These are phyloP conservation scores for Oreochromis mossambicus DNA, from an alignment of 2,797 vertebrate genomes.

Conservation along the genomic window DNA sequence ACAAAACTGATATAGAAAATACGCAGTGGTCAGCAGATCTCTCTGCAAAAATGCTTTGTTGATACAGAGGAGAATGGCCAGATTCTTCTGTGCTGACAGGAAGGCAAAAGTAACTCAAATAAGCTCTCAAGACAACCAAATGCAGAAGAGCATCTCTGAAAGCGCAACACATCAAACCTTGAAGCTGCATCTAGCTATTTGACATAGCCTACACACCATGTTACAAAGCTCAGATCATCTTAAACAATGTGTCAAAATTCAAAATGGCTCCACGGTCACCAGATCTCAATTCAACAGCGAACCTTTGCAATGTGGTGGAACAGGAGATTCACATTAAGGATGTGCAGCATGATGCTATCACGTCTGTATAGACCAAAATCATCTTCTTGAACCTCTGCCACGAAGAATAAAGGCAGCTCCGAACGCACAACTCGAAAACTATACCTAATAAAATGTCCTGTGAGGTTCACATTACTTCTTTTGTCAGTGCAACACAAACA, in stretches of 20 bases:
- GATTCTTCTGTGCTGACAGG: background rate
- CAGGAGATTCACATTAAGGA: background rate
- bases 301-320: background rate
- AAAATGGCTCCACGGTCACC: background rate
- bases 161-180: background rate
- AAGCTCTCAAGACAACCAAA: background rate
- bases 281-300: background rate
- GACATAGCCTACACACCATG: background rate
- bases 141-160: background rate
- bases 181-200: background rate
- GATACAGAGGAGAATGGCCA: background rate
- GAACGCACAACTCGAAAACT: background rate
- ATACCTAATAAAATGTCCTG: background rate
- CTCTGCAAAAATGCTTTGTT: background rate
- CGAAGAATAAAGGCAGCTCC: background rate
- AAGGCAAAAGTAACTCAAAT: background rate
- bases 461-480: background rate
- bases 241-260: background rate
- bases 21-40: background rate
- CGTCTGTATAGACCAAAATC: background rate
- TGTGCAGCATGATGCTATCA: background rate
- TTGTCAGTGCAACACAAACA: background rate
- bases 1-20: background rate
- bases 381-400: background rate
- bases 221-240: background rate